phyloP scores from a whole-genome alignment of 1,140 invertebrate genomes.

The Ostrea denselamellosa region DNA sequence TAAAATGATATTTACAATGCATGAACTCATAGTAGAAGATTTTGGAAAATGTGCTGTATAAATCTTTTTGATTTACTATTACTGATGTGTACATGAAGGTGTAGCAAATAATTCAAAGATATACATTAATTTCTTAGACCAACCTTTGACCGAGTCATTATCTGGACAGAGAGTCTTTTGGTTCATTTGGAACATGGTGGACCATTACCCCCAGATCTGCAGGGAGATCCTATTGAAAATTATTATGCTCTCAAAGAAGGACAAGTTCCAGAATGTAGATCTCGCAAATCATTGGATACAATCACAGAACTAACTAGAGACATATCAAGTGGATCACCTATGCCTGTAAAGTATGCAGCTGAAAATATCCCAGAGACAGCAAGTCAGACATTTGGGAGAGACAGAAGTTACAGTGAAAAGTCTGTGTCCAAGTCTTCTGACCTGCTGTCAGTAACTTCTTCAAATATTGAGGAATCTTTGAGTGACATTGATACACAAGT shows the following conservation, averaged over 20 bases:
- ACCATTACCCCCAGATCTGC: constrained; percentile 64
- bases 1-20: too few species aligned
- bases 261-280: not conserved
- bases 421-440: not conserved
- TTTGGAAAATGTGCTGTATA: too few species aligned
- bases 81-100: too few species aligned
- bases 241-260: constrained; percentile 58
- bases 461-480: not conserved
- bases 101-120: too few species aligned
- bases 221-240: constrained; percentile 68
- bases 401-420: constrained; percentile 12
- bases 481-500: constrained; percentile 24
- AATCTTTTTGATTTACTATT: too few species aligned
- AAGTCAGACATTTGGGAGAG: not conserved
- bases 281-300: constrained; percentile 14
- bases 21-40: too few species aligned
- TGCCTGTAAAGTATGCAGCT: not conserved
- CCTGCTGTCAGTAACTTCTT: not conserved
- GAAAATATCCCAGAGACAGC: constrained; percentile 1
- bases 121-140: constrained; percentile 59
- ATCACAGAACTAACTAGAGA: constrained; percentile 8
- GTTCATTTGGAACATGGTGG: constrained; percentile 70
- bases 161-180: constrained; percentile 68
- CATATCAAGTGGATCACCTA: not conserved
- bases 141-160: constrained; percentile 69